Conservation (phyloP, 1,140 invertebrate genomes). For the Drosophila ogumai region DNA sequence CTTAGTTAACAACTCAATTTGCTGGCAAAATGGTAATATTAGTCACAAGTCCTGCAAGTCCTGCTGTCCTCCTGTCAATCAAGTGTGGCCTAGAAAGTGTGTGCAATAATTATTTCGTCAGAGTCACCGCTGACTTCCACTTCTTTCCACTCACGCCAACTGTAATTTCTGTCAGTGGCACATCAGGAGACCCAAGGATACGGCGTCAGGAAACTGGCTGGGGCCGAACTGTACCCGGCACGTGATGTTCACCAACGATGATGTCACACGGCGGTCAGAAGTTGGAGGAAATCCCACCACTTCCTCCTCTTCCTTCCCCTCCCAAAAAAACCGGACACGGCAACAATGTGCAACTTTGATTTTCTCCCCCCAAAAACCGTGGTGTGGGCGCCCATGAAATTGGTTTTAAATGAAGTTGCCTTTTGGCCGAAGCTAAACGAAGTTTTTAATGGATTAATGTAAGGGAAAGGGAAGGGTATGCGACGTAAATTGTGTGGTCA, state of each 20-base stretch:
- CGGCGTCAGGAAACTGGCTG: conserved; percentile 8
- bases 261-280: conserved; percentile 63
- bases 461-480: not conserved
- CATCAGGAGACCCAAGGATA: conserved; percentile 23
- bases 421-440: conserved; percentile 44
- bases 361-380: conserved; percentile 18
- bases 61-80: conserved; percentile 36
- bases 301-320: not conserved
- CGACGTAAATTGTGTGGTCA: conserved; percentile 39
- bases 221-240: conserved; percentile 52
- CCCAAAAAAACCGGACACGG: conserved; percentile 12
- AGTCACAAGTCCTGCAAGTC: not conserved
- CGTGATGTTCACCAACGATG: conserved; percentile 61
- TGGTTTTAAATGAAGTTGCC: conserved; percentile 67
- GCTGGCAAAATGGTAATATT: conserved; percentile 6
- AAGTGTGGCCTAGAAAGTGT: conserved; percentile 37
- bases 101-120: conserved; percentile 71
- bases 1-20: conserved; percentile 12
- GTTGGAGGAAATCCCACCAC: conserved; percentile 2
- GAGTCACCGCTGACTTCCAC: conserved; percentile 12
- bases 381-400: conserved; percentile 35
- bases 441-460: conserved; percentile 78
- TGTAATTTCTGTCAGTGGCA: conserved; percentile 70
- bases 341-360: conserved; percentile 67
- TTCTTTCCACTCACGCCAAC: conserved; percentile 43